Conservation (phyloP, 2,888 invertebrate genomes). For the Icerya purchasi region DNA sequence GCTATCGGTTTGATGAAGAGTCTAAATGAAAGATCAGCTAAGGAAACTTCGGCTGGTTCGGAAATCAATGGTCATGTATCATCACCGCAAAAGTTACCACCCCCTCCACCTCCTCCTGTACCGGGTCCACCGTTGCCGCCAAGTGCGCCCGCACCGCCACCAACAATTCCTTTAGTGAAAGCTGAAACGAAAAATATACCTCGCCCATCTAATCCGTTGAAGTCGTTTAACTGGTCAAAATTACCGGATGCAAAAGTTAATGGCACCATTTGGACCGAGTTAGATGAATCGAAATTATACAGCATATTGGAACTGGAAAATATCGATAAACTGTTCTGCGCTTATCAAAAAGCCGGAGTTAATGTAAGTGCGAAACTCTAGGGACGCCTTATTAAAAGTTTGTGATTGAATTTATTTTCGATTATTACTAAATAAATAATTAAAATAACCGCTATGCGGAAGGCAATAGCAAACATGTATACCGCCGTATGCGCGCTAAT, state of each 20-base stretch:
- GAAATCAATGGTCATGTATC: conserved; percentile 1
- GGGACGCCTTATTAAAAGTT: too few relatives aligned
- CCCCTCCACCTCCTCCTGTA: conserved; percentile 35
- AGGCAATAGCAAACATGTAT: too few relatives aligned
- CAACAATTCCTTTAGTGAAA: conserved; percentile 18
- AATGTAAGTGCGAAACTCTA: too few relatives aligned
- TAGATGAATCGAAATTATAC: conserved; percentile 82
- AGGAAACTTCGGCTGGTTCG: neutral
- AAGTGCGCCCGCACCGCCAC: conserved; percentile 20
- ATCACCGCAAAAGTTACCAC: conserved; percentile 35
- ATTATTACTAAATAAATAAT: too few relatives aligned
- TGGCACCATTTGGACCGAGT: conserved; percentile 85
- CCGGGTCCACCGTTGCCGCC: conserved; percentile 31
- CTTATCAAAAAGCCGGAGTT: conserved; percentile 54
- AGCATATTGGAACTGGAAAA: conserved; percentile 73
- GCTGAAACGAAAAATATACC: conserved; percentile 60
- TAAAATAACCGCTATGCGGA: too few relatives aligned
- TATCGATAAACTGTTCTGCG: conserved; percentile 83
- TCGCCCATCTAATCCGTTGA: conserved; percentile 73
- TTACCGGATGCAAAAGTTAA: conserved; percentile 72
- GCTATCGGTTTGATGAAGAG: neutral
- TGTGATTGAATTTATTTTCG: too few relatives aligned
- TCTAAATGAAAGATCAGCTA: neutral
- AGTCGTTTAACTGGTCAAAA: conserved; percentile 96
- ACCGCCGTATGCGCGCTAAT: too few relatives aligned